Conservation (phyloP, 2,888 invertebrate species). For the Imbricaverruca yamaguchii region DNA sequence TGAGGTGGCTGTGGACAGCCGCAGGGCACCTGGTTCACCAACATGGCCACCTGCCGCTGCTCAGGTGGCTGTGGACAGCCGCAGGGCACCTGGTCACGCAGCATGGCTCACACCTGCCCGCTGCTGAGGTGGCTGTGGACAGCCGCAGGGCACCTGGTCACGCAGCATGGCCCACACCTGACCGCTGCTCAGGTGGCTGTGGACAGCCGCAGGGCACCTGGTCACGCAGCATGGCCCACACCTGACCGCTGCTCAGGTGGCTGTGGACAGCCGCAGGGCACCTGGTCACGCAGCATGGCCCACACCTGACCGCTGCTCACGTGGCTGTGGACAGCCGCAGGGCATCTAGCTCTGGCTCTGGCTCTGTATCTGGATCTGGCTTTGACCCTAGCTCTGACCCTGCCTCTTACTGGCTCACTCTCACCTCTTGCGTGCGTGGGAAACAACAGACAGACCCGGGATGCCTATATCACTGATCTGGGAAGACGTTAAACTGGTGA, state of each 20-base stretch:
- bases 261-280: slow-evolving; percentile 30
- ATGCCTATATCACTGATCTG: no score
- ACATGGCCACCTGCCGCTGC: slow-evolving; percentile 39
- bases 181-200: not conserved
- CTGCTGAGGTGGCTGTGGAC: not conserved
- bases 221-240: slow-evolving; percentile 47
- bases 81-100: slow-evolving; percentile 44
- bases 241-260: not conserved
- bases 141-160: slow-evolving; percentile 41
- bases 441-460: no score
- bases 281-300: slow-evolving; percentile 47
- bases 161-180: slow-evolving; percentile 43
- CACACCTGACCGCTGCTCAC: slow-evolving; percentile 38
- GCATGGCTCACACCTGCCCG: slow-evolving; percentile 44
- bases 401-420: no score
- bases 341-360: no score
- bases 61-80: not conserved
- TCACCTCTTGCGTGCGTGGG: no score
- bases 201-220: slow-evolving; percentile 40
- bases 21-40: slow-evolving; percentile 44
- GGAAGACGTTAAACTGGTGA: no score
- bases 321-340: not conserved
- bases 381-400: no score
- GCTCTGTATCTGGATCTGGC: no score
- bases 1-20: not conserved